Percentiles rank a stretch among this genome's conserved stretches.
These are phyloP conservation scores for Agonopterix subpropinquella DNA, from an alignment of 2,888 invertebrate species.

Conservation along the genomic window DNA sequence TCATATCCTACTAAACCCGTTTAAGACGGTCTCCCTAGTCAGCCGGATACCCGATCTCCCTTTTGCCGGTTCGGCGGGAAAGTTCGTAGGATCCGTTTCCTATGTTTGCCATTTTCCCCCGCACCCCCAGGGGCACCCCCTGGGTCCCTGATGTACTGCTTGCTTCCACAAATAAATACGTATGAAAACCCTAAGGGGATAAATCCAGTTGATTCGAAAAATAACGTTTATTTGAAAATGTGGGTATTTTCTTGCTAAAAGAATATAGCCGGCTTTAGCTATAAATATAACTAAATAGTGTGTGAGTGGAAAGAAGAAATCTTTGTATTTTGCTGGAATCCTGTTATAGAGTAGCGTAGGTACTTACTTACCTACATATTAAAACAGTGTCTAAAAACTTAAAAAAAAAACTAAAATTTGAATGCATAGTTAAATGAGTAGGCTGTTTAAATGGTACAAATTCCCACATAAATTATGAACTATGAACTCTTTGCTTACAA, in stretches of 20 bases:
- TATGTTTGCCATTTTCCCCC: conserved; percentile 59
- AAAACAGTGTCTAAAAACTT: too few species aligned
- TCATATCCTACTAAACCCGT: too few species aligned
- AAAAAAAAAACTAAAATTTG: too few species aligned
- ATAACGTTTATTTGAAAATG: conserved; percentile 31
- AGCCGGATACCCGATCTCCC: conserved; percentile 44
- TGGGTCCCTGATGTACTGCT: conserved; percentile 38
- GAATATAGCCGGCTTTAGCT: conserved; percentile 3
- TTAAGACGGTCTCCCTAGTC: conserved; percentile 31
- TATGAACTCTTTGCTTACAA: neutral
- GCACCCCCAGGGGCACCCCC: conserved; percentile 23
- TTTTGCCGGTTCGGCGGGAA: conserved; percentile 56
- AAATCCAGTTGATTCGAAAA: conserved; percentile 51
- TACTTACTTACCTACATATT: too few species aligned
- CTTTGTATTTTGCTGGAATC: too few species aligned
- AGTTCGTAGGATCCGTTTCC: conserved; percentile 68
- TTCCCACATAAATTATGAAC: conserved; percentile 3
- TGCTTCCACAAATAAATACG: conserved; percentile 56
- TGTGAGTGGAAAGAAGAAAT: too few species aligned
- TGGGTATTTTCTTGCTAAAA: too few species aligned
- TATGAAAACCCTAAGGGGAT: conserved; percentile 44
- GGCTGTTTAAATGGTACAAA: neutral
- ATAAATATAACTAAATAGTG: conserved; percentile 1
- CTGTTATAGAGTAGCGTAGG: too few species aligned
- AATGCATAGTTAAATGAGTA: too few species aligned